Evolutionary conservation across 1,140 invertebrate genomes (phyloP), one percentile per base, ranked within the genome.

Genomic region (Drosophila elegans): DNA sequence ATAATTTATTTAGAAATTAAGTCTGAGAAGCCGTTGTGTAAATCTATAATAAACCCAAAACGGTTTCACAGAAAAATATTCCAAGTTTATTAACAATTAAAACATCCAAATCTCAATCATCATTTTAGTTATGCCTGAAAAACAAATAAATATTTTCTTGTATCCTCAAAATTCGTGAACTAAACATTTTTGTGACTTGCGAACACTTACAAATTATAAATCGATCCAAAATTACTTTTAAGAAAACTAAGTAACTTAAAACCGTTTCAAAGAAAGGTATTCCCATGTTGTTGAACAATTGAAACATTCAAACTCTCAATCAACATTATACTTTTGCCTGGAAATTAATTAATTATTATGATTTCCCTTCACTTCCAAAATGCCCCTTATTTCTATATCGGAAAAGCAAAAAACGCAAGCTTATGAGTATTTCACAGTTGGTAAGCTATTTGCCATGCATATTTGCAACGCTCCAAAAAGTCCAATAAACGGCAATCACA

Each of bases 381-480:
- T 13, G 11, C 54, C 38, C 4, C 12, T 32, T 59, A 4, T 32
- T 16, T 51, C 5, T 36, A 13, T 34, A 39, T 41, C 21, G 46
- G 34, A 57, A 67, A 59, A 45, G 7, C 29, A 41, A 39, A 56
- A 69, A 80, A 80, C 72, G 45, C 55, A 66, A 83, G 32, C 60
- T 25, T 64, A 64, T 21, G 46, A 52, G 29, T 72, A 73, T 69
- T 54, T 68, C 42, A 57, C 60, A 79, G 80, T 79, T 46, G 44
- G 49, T 51, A 53, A 66, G 52, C 45, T 52, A 62, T 78, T 64
- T 83, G 82, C 74, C 79, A 83, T 86, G 82, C 83, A 88, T 86
- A 79, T 74, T 86, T 82, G 83, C 75, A 89, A 86, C 83, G 83
- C 83, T 86, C 83, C 72, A 86, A 89, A 86, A 86, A 86, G 71